Percentiles rank a stretch among this genome's conserved stretches.
These are phyloP conservation scores for Rhadina sibilatrix DNA, from an alignment of 2,113 vertebrate species.

Conservation along the genomic window DNA sequence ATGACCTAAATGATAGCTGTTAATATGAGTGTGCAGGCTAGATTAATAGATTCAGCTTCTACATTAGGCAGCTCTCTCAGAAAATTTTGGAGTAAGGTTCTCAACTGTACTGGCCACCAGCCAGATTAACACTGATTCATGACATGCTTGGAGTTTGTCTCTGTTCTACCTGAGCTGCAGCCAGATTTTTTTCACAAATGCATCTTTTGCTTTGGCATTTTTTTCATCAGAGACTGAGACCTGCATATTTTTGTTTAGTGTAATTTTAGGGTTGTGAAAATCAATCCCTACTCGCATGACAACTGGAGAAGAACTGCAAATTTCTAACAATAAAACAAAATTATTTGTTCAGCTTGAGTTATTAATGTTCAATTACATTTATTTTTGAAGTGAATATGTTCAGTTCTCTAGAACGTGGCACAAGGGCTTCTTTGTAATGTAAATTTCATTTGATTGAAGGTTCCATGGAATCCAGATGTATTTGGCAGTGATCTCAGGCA, in stretches of 20 bases:
- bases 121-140: background rate
- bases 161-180: background rate
- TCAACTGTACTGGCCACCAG: background rate
- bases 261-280: background rate
- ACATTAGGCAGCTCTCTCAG: background rate
- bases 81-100: background rate
- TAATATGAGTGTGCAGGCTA: background rate
- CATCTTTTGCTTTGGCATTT: background rate
- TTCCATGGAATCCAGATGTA: conserved; percentile 6
- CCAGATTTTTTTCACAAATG: background rate
- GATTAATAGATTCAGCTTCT: background rate
- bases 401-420: conserved; percentile 2
- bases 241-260: background rate
- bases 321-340: conserved; percentile 3
- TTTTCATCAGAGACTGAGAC: background rate
- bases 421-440: conserved; percentile 65
- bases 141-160: background rate
- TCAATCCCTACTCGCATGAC: background rate
- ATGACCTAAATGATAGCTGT: background rate
- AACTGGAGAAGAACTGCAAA: background rate
- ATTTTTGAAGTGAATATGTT: conserved; percentile 58
- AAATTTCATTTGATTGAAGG: conserved; percentile 53
- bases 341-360: conserved; percentile 49
- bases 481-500: background rate
- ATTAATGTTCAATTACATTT: conserved; percentile 62